phyloP scores from a whole-genome alignment of 1,140 invertebrate genomes.

The Helicoverpa zea region DNA sequence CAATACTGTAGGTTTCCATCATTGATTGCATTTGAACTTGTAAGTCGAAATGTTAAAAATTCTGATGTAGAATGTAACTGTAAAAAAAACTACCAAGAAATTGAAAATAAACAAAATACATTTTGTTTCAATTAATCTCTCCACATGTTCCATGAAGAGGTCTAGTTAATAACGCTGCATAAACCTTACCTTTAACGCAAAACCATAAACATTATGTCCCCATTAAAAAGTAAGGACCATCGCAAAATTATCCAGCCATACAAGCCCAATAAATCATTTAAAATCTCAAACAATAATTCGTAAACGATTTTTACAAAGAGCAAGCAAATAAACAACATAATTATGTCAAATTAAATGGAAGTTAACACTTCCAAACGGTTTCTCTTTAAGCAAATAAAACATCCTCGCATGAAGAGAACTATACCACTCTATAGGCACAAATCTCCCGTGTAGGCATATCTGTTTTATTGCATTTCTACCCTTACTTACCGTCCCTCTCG shows the following conservation, averaged over 20 bases:
- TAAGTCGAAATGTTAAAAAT: no score
- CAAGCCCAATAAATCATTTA: conserved; percentile 10
- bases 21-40: no score
- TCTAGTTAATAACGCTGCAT: neutral
- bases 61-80: no score
- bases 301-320: conserved; percentile 12
- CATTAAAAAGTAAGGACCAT: conserved; percentile 8
- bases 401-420: conserved; percentile 63
- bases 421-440: conserved; percentile 70
- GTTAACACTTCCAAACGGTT: conserved; percentile 75
- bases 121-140: neutral
- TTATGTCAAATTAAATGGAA: conserved; percentile 77
- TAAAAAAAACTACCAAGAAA: no score
- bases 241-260: conserved; percentile 22
- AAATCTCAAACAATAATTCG: conserved; percentile 16
- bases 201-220: neutral
- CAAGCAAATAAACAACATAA: conserved; percentile 55
- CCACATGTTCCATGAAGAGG: neutral
- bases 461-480: conserved; percentile 78
- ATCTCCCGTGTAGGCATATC: conserved; percentile 73
- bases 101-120: neutral
- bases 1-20: no score
- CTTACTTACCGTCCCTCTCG: conserved; percentile 66
- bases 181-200: neutral
- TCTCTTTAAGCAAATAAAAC: conserved; percentile 73